Conservation (phyloP, 1,140 invertebrate species). For the Ostrea denselamellosa region DNA sequence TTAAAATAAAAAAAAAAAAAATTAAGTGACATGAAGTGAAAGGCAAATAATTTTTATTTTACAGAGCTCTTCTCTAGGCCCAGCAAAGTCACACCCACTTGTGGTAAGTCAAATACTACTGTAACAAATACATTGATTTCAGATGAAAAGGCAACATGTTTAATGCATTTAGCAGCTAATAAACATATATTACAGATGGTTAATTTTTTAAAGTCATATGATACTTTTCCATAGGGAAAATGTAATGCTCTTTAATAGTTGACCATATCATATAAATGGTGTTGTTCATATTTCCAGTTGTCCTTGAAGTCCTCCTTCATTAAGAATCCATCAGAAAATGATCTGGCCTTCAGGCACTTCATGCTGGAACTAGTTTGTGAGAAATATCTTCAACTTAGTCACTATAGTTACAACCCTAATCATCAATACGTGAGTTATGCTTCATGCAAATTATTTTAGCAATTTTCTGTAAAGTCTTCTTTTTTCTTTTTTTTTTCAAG, state of each 20-base stretch:
- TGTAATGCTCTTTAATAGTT: too few relatives aligned
- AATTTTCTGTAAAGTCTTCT: too few relatives aligned
- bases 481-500: too few relatives aligned
- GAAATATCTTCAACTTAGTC: conserved; percentile 41
- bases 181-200: background rate
- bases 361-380: conserved; percentile 51
- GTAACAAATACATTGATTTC: background rate
- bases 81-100: conserved; percentile 6
- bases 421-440: conserved; percentile 52
- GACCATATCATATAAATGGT: background rate
- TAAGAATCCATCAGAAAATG: conserved; percentile 42
- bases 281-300: conserved; percentile 37
- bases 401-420: conserved; percentile 37
- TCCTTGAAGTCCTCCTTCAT: conserved; percentile 52
- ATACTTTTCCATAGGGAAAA: background rate
- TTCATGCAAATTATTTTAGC: too few relatives aligned
- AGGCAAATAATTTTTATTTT: background rate
- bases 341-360: conserved; percentile 50
- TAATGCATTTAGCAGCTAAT: background rate
- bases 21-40: background rate
- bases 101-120: background rate
- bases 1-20: too few relatives aligned
- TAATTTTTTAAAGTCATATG: background rate
- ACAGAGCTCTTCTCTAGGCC: background rate
- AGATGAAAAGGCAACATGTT: background rate